A percentile compares a stretch with the other conserved stretches of the same genome.
Conservation (phyloP, 2,888 invertebrate species). For the Camponotus fellah region DNA sequence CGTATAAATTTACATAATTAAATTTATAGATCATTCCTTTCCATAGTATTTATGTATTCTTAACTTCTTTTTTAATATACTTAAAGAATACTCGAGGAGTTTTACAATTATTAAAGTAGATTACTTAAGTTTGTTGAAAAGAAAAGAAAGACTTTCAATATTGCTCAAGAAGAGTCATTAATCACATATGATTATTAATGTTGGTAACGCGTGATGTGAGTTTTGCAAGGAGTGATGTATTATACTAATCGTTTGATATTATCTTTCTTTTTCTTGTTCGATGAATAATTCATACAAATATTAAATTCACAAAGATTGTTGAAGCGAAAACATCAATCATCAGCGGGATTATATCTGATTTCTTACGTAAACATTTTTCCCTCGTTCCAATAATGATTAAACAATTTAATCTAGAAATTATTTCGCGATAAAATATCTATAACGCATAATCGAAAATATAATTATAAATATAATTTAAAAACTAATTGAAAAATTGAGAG, state of each 20-base stretch:
- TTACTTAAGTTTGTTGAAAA: background rate
- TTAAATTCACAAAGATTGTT: constrained; percentile 30
- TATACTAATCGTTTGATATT: constrained; percentile 4
- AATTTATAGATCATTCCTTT: background rate
- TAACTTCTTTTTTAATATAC: background rate
- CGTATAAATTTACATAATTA: background rate
- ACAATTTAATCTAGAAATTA: background rate
- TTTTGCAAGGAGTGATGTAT: background rate
- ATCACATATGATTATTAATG: constrained; percentile 23
- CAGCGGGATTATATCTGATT: background rate
- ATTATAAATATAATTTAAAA: background rate
- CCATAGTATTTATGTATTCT: background rate
- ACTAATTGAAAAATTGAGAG: background rate
- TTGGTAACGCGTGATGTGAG: constrained; percentile 11
- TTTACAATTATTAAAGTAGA: background rate
- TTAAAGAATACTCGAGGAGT: background rate
- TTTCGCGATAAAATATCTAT: background rate
- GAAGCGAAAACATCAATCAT: constrained; percentile 8
- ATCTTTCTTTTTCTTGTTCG: constrained; percentile 8
- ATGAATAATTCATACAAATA: constrained; percentile 3
- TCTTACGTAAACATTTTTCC: background rate
- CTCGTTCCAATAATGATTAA: background rate
- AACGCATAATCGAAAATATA: background rate
- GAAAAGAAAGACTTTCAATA: background rate
- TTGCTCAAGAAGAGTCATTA: background rate